Conservation (phyloP, 1,140 invertebrate species). For the Monomorium pharaonis region DNA sequence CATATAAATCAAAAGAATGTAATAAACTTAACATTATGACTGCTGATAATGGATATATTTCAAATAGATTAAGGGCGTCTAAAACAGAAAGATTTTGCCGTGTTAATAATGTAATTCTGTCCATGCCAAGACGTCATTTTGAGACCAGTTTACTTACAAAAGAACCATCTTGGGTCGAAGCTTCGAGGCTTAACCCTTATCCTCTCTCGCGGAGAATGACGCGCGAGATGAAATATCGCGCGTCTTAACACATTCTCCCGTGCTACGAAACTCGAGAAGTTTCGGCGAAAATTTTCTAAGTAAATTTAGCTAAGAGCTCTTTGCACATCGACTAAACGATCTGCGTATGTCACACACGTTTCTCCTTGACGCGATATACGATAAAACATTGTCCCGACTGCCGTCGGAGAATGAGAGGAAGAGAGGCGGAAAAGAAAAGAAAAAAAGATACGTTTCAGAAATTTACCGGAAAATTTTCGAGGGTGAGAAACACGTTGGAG, state of each 20-base stretch:
- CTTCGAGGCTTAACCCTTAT: slow-evolving; percentile 21
- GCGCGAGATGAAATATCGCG: slow-evolving; percentile 46
- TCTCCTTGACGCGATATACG: background rate
- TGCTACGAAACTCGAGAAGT: background rate
- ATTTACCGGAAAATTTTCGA: background rate
- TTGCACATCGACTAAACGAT: background rate
- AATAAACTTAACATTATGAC: background rate
- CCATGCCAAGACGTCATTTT: background rate
- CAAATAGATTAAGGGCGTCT: background rate
- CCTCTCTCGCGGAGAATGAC: background rate
- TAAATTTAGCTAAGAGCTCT: slow-evolving; percentile 50
- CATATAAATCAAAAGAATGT: background rate
- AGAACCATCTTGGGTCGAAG: background rate
- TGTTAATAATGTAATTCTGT: slow-evolving; percentile 1
- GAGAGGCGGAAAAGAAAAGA: background rate
- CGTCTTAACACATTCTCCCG: background rate
- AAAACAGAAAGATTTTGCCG: background rate
- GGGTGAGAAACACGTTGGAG: background rate
- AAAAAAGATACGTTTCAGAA: background rate
- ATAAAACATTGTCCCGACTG: background rate
- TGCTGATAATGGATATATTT: background rate
- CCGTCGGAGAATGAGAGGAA: background rate
- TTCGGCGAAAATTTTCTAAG: slow-evolving; percentile 28
- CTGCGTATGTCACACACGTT: background rate
- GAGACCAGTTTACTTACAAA: slow-evolving; percentile 9